Evolutionary conservation across 1,140 invertebrate genomes (phyloP).

Genomic region (Wasmannia auropunctata): DNA sequence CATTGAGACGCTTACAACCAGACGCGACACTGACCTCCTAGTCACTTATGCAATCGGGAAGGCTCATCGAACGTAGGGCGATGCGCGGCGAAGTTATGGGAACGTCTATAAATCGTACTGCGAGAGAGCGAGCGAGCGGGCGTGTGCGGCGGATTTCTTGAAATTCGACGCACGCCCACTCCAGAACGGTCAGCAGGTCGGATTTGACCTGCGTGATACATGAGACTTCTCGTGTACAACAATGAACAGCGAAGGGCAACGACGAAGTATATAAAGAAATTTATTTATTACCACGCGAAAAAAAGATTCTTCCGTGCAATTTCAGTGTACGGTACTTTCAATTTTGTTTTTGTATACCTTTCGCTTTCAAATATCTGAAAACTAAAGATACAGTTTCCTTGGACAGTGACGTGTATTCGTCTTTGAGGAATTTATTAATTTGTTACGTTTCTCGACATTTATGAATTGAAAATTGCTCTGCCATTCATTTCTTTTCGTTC

Average conservation of each 20-base stretch:
- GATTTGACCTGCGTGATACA: conserved; percentile 6
- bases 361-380: background rate
- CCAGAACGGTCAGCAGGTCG: background rate
- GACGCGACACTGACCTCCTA: conserved; percentile 62
- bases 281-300: background rate
- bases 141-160: conserved; percentile 55
- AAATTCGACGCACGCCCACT: conserved; percentile 58
- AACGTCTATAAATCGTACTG: conserved; percentile 62
- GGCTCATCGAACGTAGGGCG: conserved; percentile 64
- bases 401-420: background rate
- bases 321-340: background rate
- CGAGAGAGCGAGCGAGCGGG: conserved; percentile 45
- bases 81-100: conserved; percentile 57
- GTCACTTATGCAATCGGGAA: conserved; percentile 71
- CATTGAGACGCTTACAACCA: conserved; percentile 50
- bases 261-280: background rate
- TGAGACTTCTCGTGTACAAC: background rate
- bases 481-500: background rate
- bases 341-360: background rate
- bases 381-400: background rate
- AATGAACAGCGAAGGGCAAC: background rate
- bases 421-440: background rate
- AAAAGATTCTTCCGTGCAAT: background rate
- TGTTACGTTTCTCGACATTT: background rate
- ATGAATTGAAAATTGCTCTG: background rate